Base-by-base conservation (phyloP, 2,888 invertebrate genomes). In the Drosophila vallismaia region DNA sequence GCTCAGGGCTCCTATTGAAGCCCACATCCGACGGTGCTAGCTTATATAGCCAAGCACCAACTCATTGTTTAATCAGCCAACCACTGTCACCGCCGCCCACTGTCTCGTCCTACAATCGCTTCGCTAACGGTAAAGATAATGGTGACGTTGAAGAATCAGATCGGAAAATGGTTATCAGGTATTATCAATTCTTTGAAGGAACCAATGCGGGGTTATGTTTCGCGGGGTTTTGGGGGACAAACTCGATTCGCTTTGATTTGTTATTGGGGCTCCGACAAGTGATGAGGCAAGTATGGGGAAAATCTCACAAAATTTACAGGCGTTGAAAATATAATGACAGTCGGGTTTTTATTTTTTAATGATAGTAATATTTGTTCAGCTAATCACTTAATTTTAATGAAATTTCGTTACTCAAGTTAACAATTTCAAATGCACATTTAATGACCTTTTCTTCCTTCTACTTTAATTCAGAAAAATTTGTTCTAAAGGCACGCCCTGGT, bases 261-360 rank as follows among this genome's bases (percentile, higher is more conserved):
- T 54, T 48, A 60, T 66, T 60, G 62, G 68, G 55, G 68, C 52
- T 80, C 24, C 46, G 72, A 60, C 71, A 58, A 49, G 46, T 38
- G 66, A 49, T 74, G 76, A 60, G 53, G 64, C 49, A 66, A 55
- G 63, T 70, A 68, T 58, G 49, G 62, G 44, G 52, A 53, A 80
- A 78, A 81, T 81, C 81, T 78, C 68, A 67, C 42, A 51, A 67
- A 69, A 84, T 78, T 84, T 81, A 84, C 53, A 53, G 51, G 19
- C 8, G 29, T 6, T 67, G 57, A 66, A 48, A 68, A 40, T n/a
- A 14, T 31, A 12, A 28, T 49, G 67, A 46, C 53, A 50, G 50
- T 31, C 24, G 26, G 8, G 19, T 33, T 29, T 24, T 10, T 7
- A 24, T 19, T 19, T 8, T 19, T 42, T 42, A 19, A 19, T 42